Conservation (phyloP, 2,888 invertebrate species). For the Labia minor region DNA sequence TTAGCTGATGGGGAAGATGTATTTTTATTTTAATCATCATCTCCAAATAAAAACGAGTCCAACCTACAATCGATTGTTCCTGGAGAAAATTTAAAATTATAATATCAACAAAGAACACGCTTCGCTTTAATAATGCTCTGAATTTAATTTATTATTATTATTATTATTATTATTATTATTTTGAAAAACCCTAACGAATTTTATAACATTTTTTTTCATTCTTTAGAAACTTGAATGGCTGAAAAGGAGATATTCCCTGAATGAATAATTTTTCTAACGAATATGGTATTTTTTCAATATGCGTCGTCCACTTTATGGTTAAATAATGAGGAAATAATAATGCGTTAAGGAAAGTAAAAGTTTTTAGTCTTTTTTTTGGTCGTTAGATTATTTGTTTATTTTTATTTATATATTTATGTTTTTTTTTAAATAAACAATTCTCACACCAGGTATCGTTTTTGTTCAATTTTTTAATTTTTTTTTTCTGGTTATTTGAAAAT, state of each 20-base stretch:
- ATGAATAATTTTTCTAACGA: conserved; percentile 13
- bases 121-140: conserved; percentile 1
- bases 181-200: background rate
- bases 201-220: conserved; percentile 13
- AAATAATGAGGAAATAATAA: no score
- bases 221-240: background rate
- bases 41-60: conserved; percentile 1
- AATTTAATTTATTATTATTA: background rate
- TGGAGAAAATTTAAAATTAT: conserved; percentile 2
- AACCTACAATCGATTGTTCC: conserved; percentile 7
- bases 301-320: no score
- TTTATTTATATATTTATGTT: no score
- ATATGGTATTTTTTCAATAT: background rate
- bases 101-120: conserved; percentile 13
- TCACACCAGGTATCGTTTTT: no score
- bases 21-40: conserved; percentile 7
- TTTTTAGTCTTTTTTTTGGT: no score
- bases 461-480: no score
- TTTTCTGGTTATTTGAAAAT: no score
- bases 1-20: background rate
- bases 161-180: no score
- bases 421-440: no score
- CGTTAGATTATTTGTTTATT: no score
- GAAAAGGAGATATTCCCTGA: background rate
- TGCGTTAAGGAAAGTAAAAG: no score